These are phyloP conservation scores for Helicoverpa assulta DNA, from an alignment of 2,888 invertebrate species.

Conservation along the genomic window DNA sequence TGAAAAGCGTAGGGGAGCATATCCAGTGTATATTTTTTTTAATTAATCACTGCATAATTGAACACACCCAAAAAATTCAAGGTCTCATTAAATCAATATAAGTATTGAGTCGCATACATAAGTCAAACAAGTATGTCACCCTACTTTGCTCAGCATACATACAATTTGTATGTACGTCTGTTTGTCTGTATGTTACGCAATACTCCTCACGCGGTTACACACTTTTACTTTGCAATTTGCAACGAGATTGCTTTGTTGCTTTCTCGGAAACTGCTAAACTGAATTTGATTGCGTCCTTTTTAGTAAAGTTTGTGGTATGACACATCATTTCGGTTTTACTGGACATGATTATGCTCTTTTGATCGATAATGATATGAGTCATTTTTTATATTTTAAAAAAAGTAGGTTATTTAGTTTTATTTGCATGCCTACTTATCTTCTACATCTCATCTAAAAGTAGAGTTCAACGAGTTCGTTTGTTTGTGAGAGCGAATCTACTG, in stretches of 20 bases:
- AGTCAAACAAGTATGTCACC: constrained; percentile 25
- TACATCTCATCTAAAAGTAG: too few species aligned
- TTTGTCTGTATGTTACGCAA: constrained; percentile 36
- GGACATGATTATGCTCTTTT: not conserved
- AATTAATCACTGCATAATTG: not conserved
- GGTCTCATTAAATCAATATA: constrained; percentile 14
- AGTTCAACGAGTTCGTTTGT: too few species aligned
- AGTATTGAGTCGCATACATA: constrained; percentile 27
- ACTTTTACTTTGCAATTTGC: constrained; percentile 45
- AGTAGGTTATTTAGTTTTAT: too few species aligned
- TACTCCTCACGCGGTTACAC: constrained; percentile 11
- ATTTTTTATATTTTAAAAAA: too few species aligned
- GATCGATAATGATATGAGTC: too few species aligned
- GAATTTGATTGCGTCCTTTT: constrained; percentile 1
- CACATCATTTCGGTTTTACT: not conserved
- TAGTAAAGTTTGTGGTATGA: not conserved
- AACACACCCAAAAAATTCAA: constrained; percentile 29
- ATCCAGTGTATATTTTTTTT: not conserved
- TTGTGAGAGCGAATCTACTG: too few species aligned
- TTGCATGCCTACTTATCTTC: too few species aligned
- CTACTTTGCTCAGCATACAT: constrained; percentile 28
- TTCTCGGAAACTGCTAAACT: constrained; percentile 37
- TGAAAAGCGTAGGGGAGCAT: too few species aligned
- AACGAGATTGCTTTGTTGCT: constrained; percentile 29
- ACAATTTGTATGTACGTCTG: constrained; percentile 33